phyloP scores from a whole-genome alignment of 2,888 invertebrate genomes.

The Ceriagrion tenellum region DNA sequence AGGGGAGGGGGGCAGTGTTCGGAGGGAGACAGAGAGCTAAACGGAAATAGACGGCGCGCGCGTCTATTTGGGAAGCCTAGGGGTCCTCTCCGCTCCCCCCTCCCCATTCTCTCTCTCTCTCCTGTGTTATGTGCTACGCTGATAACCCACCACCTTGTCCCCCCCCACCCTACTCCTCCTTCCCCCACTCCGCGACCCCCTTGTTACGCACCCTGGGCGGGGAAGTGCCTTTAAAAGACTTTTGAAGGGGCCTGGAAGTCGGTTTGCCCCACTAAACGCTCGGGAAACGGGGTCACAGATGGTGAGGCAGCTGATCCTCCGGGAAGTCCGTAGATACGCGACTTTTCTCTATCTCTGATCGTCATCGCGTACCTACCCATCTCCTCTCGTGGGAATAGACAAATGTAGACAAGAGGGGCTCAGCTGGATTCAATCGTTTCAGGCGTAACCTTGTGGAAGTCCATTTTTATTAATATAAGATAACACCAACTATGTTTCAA shows the following conservation, averaged over 20 bases:
- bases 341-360: too few relatives aligned
- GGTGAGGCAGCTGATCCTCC: neutral
- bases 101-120: neutral
- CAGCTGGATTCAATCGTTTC: too few relatives aligned
- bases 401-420: too few relatives aligned
- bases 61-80: slow-evolving; percentile 30
- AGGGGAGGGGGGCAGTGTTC: too few relatives aligned
- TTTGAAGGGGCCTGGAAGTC: neutral
- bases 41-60: slow-evolving; percentile 19
- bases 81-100: too few relatives aligned
- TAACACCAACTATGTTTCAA: too few relatives aligned
- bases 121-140: slow-evolving; percentile 2
- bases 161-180: too few relatives aligned
- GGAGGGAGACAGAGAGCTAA: slow-evolving; percentile 8
- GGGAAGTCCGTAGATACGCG: neutral
- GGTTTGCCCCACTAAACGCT: neutral
- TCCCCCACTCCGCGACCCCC: neutral
- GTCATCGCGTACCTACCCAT: too few relatives aligned
- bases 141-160: neutral
- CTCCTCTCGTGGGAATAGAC: too few relatives aligned
- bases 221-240: neutral
- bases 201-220: neutral
- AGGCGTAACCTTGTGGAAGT: too few relatives aligned
- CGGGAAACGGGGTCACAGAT: neutral
- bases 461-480: too few relatives aligned